A percentile compares a stretch with the other conserved stretches of the same genome.
Conservation (phyloP, 2,797 vertebrate species). For the Enteromius afrohamiltoni region DNA sequence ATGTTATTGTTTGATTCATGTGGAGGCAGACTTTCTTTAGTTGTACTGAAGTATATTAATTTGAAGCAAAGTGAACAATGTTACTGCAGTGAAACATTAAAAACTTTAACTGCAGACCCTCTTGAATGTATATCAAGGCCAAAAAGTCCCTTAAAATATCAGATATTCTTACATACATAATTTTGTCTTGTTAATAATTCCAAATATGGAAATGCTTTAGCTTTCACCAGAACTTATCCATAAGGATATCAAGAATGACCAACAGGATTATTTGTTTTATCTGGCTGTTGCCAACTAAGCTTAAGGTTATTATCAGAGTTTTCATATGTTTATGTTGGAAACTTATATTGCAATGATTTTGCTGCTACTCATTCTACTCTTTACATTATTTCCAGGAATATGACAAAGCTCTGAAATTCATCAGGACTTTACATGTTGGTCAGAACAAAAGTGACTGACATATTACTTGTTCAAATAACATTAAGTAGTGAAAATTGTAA, state of each 20-base stretch:
- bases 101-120: too few species aligned
- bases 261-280: conserved; percentile 89
- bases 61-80: neutral
- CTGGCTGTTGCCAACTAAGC: conserved; percentile 87
- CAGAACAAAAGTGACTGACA: too few species aligned
- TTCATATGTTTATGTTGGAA: neutral
- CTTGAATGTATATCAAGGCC: too few species aligned
- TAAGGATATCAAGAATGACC: conserved; percentile 85
- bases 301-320: conserved; percentile 77
- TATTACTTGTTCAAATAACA: too few species aligned
- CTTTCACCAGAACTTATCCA: conserved; percentile 79
- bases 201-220: neutral
- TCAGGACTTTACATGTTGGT: conserved; percentile 76
- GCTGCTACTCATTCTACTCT: neutral
- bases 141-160: too few species aligned
- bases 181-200: neutral
- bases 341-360: neutral
- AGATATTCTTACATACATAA: neutral
- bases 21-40: neutral
- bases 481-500: too few species aligned
- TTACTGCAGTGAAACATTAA: neutral
- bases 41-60: neutral
- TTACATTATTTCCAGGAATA: conserved; percentile 78
- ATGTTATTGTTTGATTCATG: neutral
- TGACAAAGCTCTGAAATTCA: conserved; percentile 85